Evolutionary conservation across 2,888 invertebrate genomes (phyloP).

Genomic region (Automeris io): DNA sequence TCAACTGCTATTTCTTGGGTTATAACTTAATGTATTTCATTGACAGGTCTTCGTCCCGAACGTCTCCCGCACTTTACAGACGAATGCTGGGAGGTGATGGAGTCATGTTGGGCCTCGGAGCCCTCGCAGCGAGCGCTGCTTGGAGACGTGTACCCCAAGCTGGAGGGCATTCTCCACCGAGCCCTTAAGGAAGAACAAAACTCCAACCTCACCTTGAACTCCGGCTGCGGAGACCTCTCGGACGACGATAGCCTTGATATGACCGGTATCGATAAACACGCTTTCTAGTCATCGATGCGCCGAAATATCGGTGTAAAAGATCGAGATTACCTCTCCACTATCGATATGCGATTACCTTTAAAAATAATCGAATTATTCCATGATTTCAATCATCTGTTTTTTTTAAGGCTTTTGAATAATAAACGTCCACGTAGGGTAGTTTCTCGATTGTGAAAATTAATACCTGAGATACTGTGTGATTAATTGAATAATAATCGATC

Average conservation of each 20-base stretch:
- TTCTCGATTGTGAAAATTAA: no score
- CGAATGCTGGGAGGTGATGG: constrained; percentile 90
- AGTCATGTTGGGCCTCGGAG: constrained; percentile 88
- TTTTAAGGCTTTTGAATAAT: no score
- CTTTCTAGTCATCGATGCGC: constrained; percentile 2
- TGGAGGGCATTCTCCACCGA: constrained; percentile 71
- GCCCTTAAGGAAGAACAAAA: constrained; percentile 16
- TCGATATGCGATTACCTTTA: neutral
- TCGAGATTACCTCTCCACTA: no score
- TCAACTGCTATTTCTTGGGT: no score
- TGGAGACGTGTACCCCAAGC: constrained; percentile 84
- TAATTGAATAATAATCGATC: no score
- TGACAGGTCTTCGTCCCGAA: constrained; percentile 87
- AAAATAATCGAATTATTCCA: neutral
- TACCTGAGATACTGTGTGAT: no score
- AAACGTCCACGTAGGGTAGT: no score
- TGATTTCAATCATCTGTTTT: no score
- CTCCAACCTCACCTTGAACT: constrained; percentile 9
- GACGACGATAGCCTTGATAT: constrained; percentile 41
- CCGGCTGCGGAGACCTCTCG: constrained; percentile 15
- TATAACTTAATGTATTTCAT: no score
- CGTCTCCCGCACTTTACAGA: constrained; percentile 84
- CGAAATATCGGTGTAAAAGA: no score
- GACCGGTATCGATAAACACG: constrained; percentile 28
- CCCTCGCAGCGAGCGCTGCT: constrained; percentile 84